Base-by-base conservation (phyloP, 2,888 invertebrate species). In the Agrotis puta region DNA sequence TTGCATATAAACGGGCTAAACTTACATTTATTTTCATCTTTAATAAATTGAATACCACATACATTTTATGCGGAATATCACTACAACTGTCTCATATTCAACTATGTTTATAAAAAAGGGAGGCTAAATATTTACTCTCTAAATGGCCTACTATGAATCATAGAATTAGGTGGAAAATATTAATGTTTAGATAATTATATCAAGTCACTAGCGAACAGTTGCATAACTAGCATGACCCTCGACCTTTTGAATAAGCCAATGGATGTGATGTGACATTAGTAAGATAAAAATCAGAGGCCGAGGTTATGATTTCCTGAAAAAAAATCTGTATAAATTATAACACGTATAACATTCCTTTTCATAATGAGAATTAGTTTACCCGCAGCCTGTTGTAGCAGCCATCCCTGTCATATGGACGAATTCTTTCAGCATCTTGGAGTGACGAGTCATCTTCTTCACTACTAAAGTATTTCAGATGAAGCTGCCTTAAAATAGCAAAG, bases 401-500 rank as follows among this genome's bases (percentile, higher is more conserved):
- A 27, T 67, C 65, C 74, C 68, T 33, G 56, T 64, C 47, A 33
- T 70, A 70, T 7, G 27, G 75, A 64, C 22, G 65, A 59, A 61
- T 72, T 75, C 64, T 71, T 67, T 70, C 79, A 70, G 70, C 64
- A 79, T 54, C 66, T 50, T 67, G 67, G 20, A 56, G 62, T 43
- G 48, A 77, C 59, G 66, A 69, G 65, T 57, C 71, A 62, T 76
- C 74, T 76, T 78, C 71, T 77, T 67, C 76, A 67, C 75, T 74
- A 79, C 45, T 77, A 80, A 81, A 80, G 57, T 54, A 71, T 78
- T 59, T 75, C 71, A 64, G 73, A 74, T 64, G 83, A 64, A 81
- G 64, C 70, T 64, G 79, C 67, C 76, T 81, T 73, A 81, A 81
- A 79, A 79, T 76, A 69, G 59, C 63, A 79, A 74, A 82, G 43